Evolutionary conservation across 2,113 vertebrate genomes (phyloP).

Genomic region (Chaetorhynchus papuensis): DNA sequence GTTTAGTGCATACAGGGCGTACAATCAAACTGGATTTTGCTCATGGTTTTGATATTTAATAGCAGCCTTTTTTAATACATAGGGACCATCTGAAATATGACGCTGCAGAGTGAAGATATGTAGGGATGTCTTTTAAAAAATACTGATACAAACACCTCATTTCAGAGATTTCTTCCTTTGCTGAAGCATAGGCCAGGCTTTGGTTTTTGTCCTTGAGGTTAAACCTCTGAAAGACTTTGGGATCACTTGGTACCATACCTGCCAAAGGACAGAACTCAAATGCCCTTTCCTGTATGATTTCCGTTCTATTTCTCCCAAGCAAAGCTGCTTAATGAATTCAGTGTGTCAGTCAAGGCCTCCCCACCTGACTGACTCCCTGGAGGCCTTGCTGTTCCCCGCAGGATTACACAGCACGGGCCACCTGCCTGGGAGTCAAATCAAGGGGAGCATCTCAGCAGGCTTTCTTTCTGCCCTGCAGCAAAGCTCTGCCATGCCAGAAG

Average conservation of each 20-base stretch:
- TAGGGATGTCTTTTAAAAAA: background rate
- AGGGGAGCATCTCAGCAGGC: background rate
- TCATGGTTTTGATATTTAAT: background rate
- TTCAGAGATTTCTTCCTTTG: background rate
- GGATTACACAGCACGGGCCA: background rate
- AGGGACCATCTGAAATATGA: background rate
- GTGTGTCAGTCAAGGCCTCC: background rate
- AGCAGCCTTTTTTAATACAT: background rate
- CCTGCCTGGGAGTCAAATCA: background rate
- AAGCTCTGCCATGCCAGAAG: background rate
- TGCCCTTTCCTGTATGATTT: background rate
- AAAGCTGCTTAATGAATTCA: background rate
- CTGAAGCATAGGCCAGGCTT: background rate
- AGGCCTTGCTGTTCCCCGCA: background rate
- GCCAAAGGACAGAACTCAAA: background rate
- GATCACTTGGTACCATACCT: background rate
- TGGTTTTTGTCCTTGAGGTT: background rate
- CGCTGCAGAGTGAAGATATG: rapidly evolving
- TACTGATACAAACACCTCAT: background rate
- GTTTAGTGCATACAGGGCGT: background rate
- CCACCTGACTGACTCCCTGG: background rate
- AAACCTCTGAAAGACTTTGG: background rate
- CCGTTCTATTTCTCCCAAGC: background rate
- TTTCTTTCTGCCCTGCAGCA: background rate
- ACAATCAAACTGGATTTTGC: background rate